These are phyloP conservation scores for Procambarus virginalis DNA, from an alignment of 1,140 invertebrate species.

Conservation along the genomic window DNA sequence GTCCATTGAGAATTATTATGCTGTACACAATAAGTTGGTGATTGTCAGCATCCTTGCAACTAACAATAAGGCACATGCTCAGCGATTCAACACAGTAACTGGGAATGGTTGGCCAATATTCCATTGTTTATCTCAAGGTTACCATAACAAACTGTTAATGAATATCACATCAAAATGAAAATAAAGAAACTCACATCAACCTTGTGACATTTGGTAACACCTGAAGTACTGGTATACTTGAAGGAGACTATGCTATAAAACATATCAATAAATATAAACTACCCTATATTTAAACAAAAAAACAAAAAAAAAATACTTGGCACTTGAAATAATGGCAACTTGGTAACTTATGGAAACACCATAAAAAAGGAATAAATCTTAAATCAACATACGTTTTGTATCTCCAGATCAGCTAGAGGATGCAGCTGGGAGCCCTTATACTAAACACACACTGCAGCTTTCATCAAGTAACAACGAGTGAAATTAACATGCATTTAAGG, in stretches of 20 bases:
- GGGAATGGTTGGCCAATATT: neutral
- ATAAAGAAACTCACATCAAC: neutral
- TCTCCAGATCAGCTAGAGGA: neutral
- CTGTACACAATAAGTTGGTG: too few species aligned
- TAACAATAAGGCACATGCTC: neutral
- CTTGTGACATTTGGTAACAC: conserved; percentile 46
- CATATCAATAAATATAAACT: conserved; percentile 52
- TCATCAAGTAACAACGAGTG: neutral
- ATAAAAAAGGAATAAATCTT: conserved; percentile 1
- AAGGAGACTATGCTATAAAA: conserved; percentile 21
- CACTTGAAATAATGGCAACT: conserved; percentile 64
- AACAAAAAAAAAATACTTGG: conserved; percentile 63
- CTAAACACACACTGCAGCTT: neutral
- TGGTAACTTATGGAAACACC: conserved; percentile 65
- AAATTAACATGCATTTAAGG: conserved; percentile 2
- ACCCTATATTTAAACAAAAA: neutral
- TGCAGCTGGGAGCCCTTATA: neutral
- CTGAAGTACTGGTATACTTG: neutral
- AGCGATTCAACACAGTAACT: neutral
- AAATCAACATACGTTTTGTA: neutral
- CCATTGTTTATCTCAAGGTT: neutral
- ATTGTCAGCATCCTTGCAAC: too few species aligned
- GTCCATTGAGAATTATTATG: too few species aligned
- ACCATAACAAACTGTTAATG: neutral
- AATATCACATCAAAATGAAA: neutral